Evolutionary conservation across 2,888 invertebrate species (phyloP), one percentile per base, ranked within the genome.

Genomic region (Amblyjoppa proteus): DNA sequence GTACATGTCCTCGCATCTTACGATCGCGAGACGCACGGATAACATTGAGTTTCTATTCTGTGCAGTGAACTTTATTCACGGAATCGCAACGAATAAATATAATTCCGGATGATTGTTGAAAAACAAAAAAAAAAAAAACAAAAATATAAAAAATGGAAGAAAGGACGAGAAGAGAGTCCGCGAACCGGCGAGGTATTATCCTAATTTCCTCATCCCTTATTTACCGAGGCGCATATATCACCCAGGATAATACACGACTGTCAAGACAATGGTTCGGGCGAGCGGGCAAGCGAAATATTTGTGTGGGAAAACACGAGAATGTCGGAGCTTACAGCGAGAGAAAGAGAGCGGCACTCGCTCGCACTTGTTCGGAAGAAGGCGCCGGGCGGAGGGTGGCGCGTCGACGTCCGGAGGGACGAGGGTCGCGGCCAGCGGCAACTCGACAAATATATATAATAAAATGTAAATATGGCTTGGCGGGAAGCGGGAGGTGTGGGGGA

Each of bases 301-400:
- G 89, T 89, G 90, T 91, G 92, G 88, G 90, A 91, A 92, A 88
- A 83, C 45, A 74, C 81, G 86, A 88, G 87, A 84, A 89, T 90
- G 90, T 86, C 78, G 77, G 82, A 88, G 91, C 89, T 90, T 53
- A 90, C 87, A 81, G 87, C 75, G 83, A 73, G 83, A 73, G 73
- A 84, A 34, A 64, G 64, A 64, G 31, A 64, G 64, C 3, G 31
- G 28, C 16, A 34, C 70, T 69, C 49, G 79, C 83, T 82, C 77
- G 68, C 85, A 34, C 38, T 73, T 53, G 61, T 74, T 45, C 76
- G 45, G 53, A 53, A 41, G 49, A 69, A 69, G 70, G 84, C 82
- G 83, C 80, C 74, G 84, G 34, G 64, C 16, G 85, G 87, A 75
- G 76, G 73, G 53, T 51, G 11, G 20, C 64, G 75, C 68, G 83